Conservation (phyloP, 2,888 invertebrate species). For the Eremobia ochroleuca region DNA sequence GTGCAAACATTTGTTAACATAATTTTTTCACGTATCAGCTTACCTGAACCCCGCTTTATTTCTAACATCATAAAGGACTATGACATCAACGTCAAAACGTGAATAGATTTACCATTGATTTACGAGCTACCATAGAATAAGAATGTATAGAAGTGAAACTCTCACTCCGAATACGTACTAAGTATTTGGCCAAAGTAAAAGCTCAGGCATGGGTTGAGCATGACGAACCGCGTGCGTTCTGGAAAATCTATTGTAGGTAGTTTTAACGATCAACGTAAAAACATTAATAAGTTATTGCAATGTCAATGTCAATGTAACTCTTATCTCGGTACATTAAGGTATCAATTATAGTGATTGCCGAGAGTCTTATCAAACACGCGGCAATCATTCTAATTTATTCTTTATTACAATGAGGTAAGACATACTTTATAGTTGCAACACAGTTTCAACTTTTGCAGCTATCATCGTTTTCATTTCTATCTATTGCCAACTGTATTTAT, state of each 20-base stretch:
- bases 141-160: neutral
- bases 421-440: too few species aligned
- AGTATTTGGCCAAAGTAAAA: neutral
- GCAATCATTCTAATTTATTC: too few species aligned
- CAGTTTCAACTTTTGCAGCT: too few species aligned
- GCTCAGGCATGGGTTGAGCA: neutral
- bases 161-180: neutral
- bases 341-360: too few species aligned
- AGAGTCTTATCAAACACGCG: too few species aligned
- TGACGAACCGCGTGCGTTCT: neutral
- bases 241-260: neutral
- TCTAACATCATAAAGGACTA: slow-evolving; percentile 21
- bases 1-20: neutral
- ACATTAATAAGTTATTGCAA: neutral
- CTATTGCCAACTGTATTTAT: too few species aligned
- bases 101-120: neutral
- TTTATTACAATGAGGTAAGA: neutral
- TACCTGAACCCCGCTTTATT: neutral
- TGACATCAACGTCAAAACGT: slow-evolving; percentile 28
- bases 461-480: too few species aligned
- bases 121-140: slow-evolving; percentile 5
- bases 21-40: slow-evolving; percentile 1
- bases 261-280: neutral
- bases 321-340: too few species aligned
- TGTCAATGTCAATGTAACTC: too few species aligned